Evolutionary conservation across 2,888 invertebrate genomes (phyloP), one percentile per base, ranked within the genome.

Genomic region (Ochropleura leucogaster): DNA sequence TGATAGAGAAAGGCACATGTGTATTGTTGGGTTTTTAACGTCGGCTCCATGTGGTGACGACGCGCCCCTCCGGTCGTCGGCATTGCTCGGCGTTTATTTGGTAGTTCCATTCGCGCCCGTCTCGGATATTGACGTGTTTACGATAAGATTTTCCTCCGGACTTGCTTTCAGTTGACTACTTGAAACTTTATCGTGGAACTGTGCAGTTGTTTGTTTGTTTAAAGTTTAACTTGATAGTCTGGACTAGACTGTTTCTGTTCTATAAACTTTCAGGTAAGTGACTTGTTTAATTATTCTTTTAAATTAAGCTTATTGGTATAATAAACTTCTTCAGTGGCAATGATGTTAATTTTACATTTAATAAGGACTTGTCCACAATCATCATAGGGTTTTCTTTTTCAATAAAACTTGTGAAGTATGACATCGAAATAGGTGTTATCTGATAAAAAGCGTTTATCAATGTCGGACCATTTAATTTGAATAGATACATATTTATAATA

Each of bases 101-200:
- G 90, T 92, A 95, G 96, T 95, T 87, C 86, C 93, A 92, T 92
- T 90, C 93, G 94, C 90, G 93, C 90, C 90, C 86, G 92, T 89
- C 89, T 88, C 88, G 89, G 85, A 88, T 89, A 88, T 89, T 88
- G 93, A 94, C 95, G 95, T 91, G 92, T 91, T 83, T 85, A 85
- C 86, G 80, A 83, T 85, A 82, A 84, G 68, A 81, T 57, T 76
- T 72, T 80, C 77, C 66, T 80, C 76, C 65, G 69, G 78, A 83
- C 74, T 87, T 85, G 68, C 73, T 79, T 75, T 84, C 69, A 80
- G 80, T 85, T 67, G 40, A 75, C 79, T 82, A 83, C 72, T 83
- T 80, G 73, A 73, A 85, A 86, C 79, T 84, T 87, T 30, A 70
- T 74, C 79, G 90, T 87, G 83, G 78, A 67, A 86, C 74, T 82